A percentile compares a stretch with the other conserved stretches of the same genome.
phyloP scores from a whole-genome alignment of 2,797 vertebrate species.

The Coregonus ussuriensis region DNA sequence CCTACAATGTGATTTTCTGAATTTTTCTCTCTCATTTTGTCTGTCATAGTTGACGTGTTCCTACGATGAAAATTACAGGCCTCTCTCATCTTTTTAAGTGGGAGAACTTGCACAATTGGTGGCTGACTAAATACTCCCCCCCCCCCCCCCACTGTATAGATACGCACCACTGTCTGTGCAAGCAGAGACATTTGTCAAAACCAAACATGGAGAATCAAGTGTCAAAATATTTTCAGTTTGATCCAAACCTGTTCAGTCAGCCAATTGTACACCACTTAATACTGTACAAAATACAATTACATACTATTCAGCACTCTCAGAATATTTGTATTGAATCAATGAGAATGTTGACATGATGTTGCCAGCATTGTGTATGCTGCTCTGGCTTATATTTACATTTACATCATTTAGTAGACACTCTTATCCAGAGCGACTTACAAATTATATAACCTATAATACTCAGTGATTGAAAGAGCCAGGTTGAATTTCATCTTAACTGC shows the following conservation, averaged over 20 bases:
- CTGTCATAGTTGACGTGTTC: no score
- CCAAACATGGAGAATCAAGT: not conserved
- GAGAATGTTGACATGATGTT: not conserved
- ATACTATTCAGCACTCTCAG: not conserved
- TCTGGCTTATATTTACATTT: not conserved
- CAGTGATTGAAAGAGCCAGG: not conserved
- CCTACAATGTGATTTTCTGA: no score
- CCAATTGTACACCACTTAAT: not conserved
- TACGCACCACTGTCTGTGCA: constrained; percentile 5
- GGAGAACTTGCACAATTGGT: no score
- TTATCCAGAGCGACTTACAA: no score
- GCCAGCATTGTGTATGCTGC: not conserved
- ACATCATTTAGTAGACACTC: no score
- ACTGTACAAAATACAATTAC: not conserved
- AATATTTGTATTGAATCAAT: not conserved
- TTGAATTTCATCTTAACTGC: not conserved
- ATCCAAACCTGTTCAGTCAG: not conserved
- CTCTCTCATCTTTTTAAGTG: no score
- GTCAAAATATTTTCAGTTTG: not conserved
- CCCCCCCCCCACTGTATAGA: not conserved
- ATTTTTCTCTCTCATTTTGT: no score
- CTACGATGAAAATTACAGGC: no score
- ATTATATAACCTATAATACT: not conserved
- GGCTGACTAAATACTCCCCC: no score
- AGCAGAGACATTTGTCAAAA: not conserved